Base-by-base conservation (phyloP, 2,113 vertebrate genomes). In the Cariama cristata region DNA sequence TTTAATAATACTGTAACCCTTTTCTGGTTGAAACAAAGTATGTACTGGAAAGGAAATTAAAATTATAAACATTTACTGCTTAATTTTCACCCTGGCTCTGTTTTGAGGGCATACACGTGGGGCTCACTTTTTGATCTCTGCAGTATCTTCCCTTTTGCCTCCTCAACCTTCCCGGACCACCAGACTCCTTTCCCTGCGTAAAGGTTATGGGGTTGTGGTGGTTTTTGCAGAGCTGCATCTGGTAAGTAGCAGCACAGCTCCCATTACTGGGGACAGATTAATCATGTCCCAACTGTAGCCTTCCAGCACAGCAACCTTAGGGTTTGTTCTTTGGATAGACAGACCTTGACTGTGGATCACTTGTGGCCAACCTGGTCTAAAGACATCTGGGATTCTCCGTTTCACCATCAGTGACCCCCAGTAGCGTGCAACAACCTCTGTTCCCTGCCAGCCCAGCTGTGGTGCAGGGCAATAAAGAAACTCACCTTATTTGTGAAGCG, bases 1-100 rank as follows among this genome's bases (percentile, higher is more conserved):
- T 93, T 95, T 86, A 91, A 89, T 95, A 90, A 55, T 66, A 67
- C 23, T 32, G 92, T 97, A 97, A 97, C 96, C 88, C 96, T 94
- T 96, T 90, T 53, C 77, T 95, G 87, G 63, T 88, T 93, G 55
- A 94, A 71, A 76, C n/a, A 83, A 91, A 93, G 83, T 44, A 33
- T 8, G 6, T 92, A 50, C n/a, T 3, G 4, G 44, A 77, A 88
- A 86, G 63, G 47, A 92, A 88, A 55, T 90, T 73, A 94, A 96
- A 86, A 18, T 50, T 26, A 44, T 58, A 14, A 44, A 38, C 4
- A 9, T 47, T 84, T 55, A 69, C 47, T 44, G 28, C 67, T 79
- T 66, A 14, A n/a, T 68, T 62, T 18, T 64, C 74, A 56, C 22
- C 4, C 33, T 73, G 55, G 21, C 38, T 85, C 11, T 68, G 23